Base-by-base conservation (phyloP, 2,113 vertebrate genomes). In the Campylorhamphus procurvoides region DNA sequence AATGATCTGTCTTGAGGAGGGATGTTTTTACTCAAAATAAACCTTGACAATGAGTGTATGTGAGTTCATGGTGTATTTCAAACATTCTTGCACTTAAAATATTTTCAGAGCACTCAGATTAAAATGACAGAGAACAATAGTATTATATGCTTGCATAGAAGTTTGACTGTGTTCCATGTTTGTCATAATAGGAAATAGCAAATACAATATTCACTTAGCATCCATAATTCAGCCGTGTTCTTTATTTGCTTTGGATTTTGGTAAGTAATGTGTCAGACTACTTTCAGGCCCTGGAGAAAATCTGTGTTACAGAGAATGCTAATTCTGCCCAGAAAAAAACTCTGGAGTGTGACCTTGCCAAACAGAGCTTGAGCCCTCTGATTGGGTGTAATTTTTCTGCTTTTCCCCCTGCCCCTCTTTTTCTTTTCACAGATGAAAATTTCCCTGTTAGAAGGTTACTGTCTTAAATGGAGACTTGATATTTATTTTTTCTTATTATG, bases 11-110 rank as follows among this genome's bases (percentile, higher is more conserved):
- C 29, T 80, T 82, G 33, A 22, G 47, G 71, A 91, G 73, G 72
- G 89, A 88, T 91, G 89, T 95, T 96, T 96, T 96, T 94, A 93
- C 67, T 95, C 91, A 94, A 89, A 97, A 96, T 94, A 94, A 97
- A 92, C 79, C 73, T 94, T 91, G 75, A 94, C 69, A 93, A 53
- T 29, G 44, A 78, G 33, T 81, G n/a, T 80, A 63, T 92, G 77
- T 78, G 77, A 87, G 68, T 95, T 96, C 89, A 83, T 64, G 60
- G 73, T 75, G 67, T 87, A 81, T 91, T 95, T 84, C 84, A 95
- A 95, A 94, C 87, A 83, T 90, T 86, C 73, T 83, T 84, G 66
- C 84, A 89, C 87, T 93, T 94, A 68, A 93, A 91, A 87, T 93
- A 93, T 94, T 94, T 94, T 89, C 66, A 49, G 87, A 88, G 44